phyloP scores from a whole-genome alignment of 1,140 invertebrate genomes.

The Venturia canescens region DNA sequence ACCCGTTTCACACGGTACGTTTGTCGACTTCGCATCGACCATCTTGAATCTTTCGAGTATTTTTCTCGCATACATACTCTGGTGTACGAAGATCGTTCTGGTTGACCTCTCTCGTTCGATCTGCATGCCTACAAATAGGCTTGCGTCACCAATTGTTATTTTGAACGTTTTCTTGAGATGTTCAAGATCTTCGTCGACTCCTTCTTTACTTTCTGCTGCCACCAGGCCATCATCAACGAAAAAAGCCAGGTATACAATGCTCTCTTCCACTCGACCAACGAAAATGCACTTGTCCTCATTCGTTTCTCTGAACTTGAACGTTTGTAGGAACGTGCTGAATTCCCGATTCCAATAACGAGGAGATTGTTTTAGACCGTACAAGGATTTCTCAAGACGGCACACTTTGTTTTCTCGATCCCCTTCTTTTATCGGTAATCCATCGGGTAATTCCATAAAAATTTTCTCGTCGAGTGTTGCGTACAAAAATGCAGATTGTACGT shows the following conservation, averaged over 20 bases:
- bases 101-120: not conserved
- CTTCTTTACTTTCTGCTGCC: not conserved
- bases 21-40: not conserved
- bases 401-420: not conserved
- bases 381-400: slow-evolving; percentile 58
- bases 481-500: not conserved
- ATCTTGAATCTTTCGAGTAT: slow-evolving; percentile 22
- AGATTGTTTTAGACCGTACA: slow-evolving; percentile 75
- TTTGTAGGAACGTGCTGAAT: slow-evolving; percentile 47
- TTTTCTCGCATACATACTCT: slow-evolving; percentile 13
- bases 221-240: slow-evolving; percentile 54
- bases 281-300: slow-evolving; percentile 50
- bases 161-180: slow-evolving; percentile 17
- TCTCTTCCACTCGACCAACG: not conserved
- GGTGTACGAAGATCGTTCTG: slow-evolving; percentile 9
- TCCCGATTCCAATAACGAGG: slow-evolving; percentile 69
- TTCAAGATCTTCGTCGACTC: not conserved
- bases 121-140: slow-evolving; percentile 27
- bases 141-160: slow-evolving; percentile 17
- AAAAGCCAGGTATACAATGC: slow-evolving; percentile 29
- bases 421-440: not conserved
- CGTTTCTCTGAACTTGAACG: slow-evolving; percentile 10
- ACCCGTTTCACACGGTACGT: not conserved
- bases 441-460: slow-evolving; percentile 6
- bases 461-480: not conserved